These are phyloP conservation scores for Synanthedon formicaeformis DNA, from an alignment of 2,888 invertebrate genomes.

Conservation along the genomic window DNA sequence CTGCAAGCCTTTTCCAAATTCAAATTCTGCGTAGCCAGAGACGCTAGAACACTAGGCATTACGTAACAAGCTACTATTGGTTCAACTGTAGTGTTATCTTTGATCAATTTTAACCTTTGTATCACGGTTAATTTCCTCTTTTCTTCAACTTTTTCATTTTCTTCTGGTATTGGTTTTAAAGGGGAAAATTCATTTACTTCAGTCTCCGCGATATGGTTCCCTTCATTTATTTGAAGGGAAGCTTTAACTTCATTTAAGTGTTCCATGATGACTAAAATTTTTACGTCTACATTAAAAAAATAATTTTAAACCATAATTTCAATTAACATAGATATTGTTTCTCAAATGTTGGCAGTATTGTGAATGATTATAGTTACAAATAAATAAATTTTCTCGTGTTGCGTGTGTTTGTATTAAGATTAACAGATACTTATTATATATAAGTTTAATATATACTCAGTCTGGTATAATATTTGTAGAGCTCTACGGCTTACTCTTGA, in stretches of 20 bases:
- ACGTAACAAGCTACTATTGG: slow-evolving; percentile 80
- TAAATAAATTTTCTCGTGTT: slow-evolving; percentile 20
- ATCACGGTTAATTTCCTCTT: slow-evolving; percentile 28
- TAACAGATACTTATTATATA: slow-evolving; percentile 4
- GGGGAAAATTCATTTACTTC: slow-evolving; percentile 29
- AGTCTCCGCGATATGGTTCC: slow-evolving; percentile 16
- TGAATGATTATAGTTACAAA: slow-evolving; percentile 13
- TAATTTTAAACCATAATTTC: neutral
- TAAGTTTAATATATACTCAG: neutral
- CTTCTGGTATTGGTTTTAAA: slow-evolving; percentile 23
- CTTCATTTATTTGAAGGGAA: slow-evolving; percentile 8
- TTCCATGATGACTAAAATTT: neutral
- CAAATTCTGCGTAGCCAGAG: slow-evolving; percentile 84
- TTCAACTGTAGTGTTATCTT: slow-evolving; percentile 76
- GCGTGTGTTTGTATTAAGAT: slow-evolving; percentile 17
- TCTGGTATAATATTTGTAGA: slow-evolving; percentile 1
- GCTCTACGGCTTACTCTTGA: neutral
- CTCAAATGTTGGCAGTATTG: slow-evolving; percentile 7
- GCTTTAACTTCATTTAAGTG: neutral
- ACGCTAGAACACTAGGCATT: slow-evolving; percentile 74
- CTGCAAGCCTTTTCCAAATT: slow-evolving; percentile 87
- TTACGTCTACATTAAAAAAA: no score
- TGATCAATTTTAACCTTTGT: slow-evolving; percentile 44
- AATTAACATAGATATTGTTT: slow-evolving; percentile 1
- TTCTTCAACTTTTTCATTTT: slow-evolving; percentile 13